These are phyloP conservation scores for Rhagoletis pomonella DNA, from an alignment of 1,140 invertebrate species.

Conservation along the genomic window DNA sequence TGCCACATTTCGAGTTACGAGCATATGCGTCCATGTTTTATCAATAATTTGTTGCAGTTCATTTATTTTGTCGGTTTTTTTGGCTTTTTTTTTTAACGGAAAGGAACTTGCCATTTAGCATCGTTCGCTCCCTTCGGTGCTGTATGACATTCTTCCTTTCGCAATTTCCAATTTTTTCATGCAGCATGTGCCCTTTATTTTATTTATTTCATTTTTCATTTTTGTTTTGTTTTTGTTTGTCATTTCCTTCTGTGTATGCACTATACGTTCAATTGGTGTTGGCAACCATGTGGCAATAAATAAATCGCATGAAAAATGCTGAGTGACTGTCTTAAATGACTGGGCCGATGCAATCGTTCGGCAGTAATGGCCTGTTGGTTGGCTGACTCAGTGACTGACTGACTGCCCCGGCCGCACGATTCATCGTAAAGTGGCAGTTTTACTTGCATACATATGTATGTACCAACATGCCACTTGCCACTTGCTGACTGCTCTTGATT, in stretches of 20 bases:
- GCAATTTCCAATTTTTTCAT: neutral
- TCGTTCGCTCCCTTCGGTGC: neutral
- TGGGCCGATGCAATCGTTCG: neutral
- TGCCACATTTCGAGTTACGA: neutral
- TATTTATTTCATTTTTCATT: neutral
- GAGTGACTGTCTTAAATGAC: slow-evolving; percentile 15
- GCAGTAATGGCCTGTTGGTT: neutral
- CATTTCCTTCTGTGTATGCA: neutral
- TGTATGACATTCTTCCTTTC: neutral
- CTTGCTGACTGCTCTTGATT: slow-evolving; percentile 28
- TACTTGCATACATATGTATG: neutral
- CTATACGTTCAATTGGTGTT: slow-evolving; percentile 1
- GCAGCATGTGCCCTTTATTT: neutral
- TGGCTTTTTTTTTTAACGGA: neutral
- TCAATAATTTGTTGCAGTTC: slow-evolving; percentile 30
- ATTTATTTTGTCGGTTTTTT: neutral
- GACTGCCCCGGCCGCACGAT: neutral
- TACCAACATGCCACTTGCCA: neutral
- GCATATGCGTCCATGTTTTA: slow-evolving; percentile 13
- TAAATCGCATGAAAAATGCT: slow-evolving; percentile 11
- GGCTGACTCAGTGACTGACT: neutral
- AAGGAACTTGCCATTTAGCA: neutral
- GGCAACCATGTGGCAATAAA: slow-evolving; percentile 17
- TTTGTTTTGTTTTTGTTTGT: neutral
- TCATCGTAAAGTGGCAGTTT: neutral